Evolutionary conservation across 2,888 invertebrate species (phyloP), one percentile per base, ranked within the genome.

Genomic region (Gryllus longicercus): DNA sequence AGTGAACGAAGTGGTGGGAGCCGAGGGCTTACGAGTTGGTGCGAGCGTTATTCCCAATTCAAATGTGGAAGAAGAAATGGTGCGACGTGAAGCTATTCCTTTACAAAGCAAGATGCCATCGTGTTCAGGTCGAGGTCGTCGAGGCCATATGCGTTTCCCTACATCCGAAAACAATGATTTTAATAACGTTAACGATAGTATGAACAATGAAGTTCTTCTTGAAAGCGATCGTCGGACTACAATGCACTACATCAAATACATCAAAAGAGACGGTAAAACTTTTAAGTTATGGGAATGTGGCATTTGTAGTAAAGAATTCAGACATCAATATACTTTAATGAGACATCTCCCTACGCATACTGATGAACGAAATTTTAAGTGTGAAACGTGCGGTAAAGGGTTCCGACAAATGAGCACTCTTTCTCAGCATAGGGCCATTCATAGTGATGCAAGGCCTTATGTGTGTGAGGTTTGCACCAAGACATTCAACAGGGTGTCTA

Each of bases 401-500:
- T 85, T 85, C 81, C 80, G 85, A 77, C 85, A 85, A 82, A 84
- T 85, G 79, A 82, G 80, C 77, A 94, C 94, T 2, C 86, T 94
- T 78, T 92, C 92, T 83, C 94, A 94, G 84, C 94, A 94, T 84
- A 90, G 91, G 78, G 93, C 93, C n/a, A 94, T 93, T 84, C 94
- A 94, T 85, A 93, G 93, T 16, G 90, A 91, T 74, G 92, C 92
- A 74, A 88, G 94, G 76, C 94, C 94, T 0, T 93, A 93, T 84
- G 88, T 91, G 78, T 94, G 94, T 85, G 93, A 93, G 87, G 76
- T 84, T n/a, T 94, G 94, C 87, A 90, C 91, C 84, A 94, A 94
- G 86, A 93, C 93, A 3, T 94, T 94, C 86, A 94, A 94, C 87
- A 90, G 94, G 79, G 92, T 93, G 4, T 94, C 94, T 12, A 94